Evolutionary conservation across 2,113 vertebrate genomes (phyloP).

Genomic region (Poeciliopsis retropinna): DNA sequence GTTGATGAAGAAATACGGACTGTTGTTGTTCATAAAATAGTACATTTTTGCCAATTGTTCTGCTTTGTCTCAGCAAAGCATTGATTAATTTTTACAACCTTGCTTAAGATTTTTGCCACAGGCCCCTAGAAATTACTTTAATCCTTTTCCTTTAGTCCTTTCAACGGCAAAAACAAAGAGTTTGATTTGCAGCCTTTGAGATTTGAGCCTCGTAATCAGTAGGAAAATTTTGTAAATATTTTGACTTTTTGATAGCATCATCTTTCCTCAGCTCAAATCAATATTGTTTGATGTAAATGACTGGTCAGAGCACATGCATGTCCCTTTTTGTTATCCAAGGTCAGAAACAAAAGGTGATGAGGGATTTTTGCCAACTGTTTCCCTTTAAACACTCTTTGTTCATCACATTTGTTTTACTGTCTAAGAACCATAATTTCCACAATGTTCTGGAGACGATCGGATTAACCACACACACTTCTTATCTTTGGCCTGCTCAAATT

Average conservation of each 20-base stretch:
- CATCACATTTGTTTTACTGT: slow-evolving; percentile 48
- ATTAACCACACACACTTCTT: slow-evolving; percentile 68
- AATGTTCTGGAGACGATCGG: slow-evolving; percentile 66
- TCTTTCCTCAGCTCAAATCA: slow-evolving; percentile 29
- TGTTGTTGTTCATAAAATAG: slow-evolving; percentile 21
- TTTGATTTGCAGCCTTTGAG: slow-evolving; percentile 65
- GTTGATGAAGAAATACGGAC: slow-evolving; percentile 9
- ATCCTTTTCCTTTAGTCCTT: slow-evolving; percentile 57
- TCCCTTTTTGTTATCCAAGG: slow-evolving; percentile 48
- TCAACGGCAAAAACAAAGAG: slow-evolving; percentile 67
- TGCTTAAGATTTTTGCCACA: slow-evolving; percentile 46
- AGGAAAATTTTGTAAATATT: slow-evolving; percentile 52
- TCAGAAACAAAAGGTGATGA: slow-evolving; percentile 18
- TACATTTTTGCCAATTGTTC: slow-evolving; percentile 26
- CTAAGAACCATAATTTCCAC: slow-evolving; percentile 57
- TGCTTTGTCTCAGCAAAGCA: slow-evolving; percentile 38
- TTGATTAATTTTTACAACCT: slow-evolving; percentile 59
- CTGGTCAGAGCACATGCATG: slow-evolving; percentile 20
- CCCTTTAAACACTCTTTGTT: slow-evolving; percentile 31
- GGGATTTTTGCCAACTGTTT: slow-evolving; percentile 34
- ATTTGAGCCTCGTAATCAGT: slow-evolving; percentile 66
- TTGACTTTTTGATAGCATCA: slow-evolving; percentile 48
- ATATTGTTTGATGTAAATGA: slow-evolving; percentile 46
- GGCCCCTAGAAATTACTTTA: slow-evolving; percentile 57
- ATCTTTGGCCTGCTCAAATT: slow-evolving; percentile 71